Evolutionary conservation across 2,797 vertebrate species (phyloP).

Genomic region (Cossypha polioptera): DNA sequence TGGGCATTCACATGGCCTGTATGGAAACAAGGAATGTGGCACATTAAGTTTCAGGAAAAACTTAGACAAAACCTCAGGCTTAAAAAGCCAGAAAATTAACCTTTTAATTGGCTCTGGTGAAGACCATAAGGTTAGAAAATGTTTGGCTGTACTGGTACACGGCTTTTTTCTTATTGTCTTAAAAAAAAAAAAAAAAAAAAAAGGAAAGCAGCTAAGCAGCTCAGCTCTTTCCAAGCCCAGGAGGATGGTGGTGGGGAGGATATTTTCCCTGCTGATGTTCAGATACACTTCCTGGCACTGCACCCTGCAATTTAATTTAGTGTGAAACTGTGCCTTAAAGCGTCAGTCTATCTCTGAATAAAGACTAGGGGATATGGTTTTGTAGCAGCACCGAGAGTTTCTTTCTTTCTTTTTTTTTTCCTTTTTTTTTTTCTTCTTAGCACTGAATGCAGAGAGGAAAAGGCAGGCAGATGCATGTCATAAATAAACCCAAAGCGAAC

Average conservation of each 20-base stretch:
- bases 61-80: neutral
- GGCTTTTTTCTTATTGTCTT: neutral
- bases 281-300: neutral
- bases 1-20: neutral
- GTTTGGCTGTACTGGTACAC: neutral
- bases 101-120: neutral
- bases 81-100: neutral
- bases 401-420: neutral
- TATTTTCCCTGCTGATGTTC: neutral
- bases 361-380: neutral
- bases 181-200: no score
- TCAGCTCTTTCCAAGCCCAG: neutral
- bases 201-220: no score
- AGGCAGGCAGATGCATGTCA: conserved; percentile 59
- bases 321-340: neutral
- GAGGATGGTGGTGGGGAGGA: neutral
- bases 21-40: neutral
- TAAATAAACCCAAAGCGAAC: conserved; percentile 43
- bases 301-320: neutral
- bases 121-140: neutral
- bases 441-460: conserved; percentile 48
- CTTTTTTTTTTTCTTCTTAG: neutral
- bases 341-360: neutral
- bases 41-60: neutral
- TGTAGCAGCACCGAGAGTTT: neutral